Base-by-base conservation (phyloP, 1,140 invertebrate genomes). In the Euwallacea similis region DNA sequence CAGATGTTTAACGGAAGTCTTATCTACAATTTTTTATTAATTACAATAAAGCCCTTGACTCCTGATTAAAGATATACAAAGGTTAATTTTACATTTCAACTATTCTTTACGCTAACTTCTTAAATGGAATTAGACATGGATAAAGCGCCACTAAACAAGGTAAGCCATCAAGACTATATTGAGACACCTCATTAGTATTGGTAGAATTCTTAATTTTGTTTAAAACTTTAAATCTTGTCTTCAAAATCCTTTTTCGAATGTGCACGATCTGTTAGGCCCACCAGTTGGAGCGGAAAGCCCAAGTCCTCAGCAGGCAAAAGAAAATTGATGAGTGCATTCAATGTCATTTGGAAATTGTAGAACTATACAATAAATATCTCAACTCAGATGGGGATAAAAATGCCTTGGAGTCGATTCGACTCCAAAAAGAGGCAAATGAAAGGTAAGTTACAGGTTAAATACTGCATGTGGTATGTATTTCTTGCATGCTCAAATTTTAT, bases 291-390 rank as follows among this genome's bases (percentile, higher is more conserved):
- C 47, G 75, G 0, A 69, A 68, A n/a, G 76, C 76, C 11, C 74
- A 76, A 50, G 43, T 56, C 1, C 60, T 76, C 2, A 53, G 71
- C 8, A 66, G 71, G 42, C 71, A 74, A 9, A 75, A 76, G 69
- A 73, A 76, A 71, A 74, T 70, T 44, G 76, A 78, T 9, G 73
- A 75, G 44, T 73, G 67, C 46, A 78, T 78, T 10, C 71, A 75
- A 54, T 73, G 72, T 46, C 76, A 78, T 56, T 68, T 69, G 68
- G 72, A 76, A 61, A 72, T 73, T 2, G 73, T 70, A 16, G 55
- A 70, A 44, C 47, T 72, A 6, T 72, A 74, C 10, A 62, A 63
- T 16, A 70, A 76, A 55, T 66, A 69, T 9, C 44, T 73, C 7
- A 16, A 66, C n/a, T 9, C 10, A 11, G 47, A 70, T n/a, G 46